These are phyloP conservation scores for Trypoxylon attenuatum DNA, from an alignment of 2,888 invertebrate genomes.

Conservation along the genomic window DNA sequence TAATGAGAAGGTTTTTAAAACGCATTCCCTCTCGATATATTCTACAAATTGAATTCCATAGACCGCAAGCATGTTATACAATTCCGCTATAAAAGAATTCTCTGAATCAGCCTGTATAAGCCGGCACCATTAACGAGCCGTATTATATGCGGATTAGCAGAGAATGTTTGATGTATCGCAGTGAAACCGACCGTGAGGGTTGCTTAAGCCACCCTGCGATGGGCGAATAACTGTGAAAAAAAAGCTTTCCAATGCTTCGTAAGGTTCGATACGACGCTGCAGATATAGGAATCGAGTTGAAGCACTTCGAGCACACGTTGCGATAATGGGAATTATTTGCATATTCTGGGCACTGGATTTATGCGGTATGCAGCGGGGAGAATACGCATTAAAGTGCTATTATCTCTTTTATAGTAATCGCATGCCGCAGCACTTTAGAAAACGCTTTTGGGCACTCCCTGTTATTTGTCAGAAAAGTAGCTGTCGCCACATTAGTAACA, in stretches of 20 bases:
- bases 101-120: too few relatives aligned
- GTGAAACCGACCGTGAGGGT: too few relatives aligned
- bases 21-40: too few relatives aligned
- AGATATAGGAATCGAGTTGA: slow-evolving; percentile 15
- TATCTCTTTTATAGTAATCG: slow-evolving; percentile 38
- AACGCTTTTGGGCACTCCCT: slow-evolving; percentile 26
- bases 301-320: slow-evolving; percentile 21
- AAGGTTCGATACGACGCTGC: not conserved
- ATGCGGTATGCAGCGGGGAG: slow-evolving; percentile 21
- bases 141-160: too few relatives aligned
- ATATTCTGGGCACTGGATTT: slow-evolving; percentile 30
- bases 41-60: too few relatives aligned
- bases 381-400: slow-evolving; percentile 42
- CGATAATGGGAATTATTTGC: slow-evolving; percentile 43
- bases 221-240: slow-evolving; percentile 20
- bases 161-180: too few relatives aligned
- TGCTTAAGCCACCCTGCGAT: slow-evolving; percentile 5
- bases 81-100: too few relatives aligned
- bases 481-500: not conserved
- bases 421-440: slow-evolving; percentile 18
- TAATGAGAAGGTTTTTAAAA: too few relatives aligned
- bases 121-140: too few relatives aligned
- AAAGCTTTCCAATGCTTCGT: not conserved
- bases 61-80: too few relatives aligned
- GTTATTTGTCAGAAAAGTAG: slow-evolving; percentile 35